Conservation (phyloP, 2,888 invertebrate species). For the Noctua fimbriata region DNA sequence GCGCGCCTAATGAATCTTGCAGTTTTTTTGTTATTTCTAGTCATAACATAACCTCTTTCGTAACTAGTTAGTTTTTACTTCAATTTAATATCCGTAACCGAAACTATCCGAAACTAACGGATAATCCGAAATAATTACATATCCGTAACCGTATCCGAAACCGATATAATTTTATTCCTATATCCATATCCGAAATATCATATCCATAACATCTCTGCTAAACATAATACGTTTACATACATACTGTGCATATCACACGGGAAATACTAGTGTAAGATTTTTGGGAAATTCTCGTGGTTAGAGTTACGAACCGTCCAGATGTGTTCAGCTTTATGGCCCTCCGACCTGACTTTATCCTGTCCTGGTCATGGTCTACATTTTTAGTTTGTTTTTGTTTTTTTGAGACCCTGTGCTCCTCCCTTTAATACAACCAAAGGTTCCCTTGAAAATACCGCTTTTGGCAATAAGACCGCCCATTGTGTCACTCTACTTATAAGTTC, state of each 20-base stretch:
- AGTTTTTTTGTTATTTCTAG: too few species aligned
- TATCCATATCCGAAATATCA: too few species aligned
- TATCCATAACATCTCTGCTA: too few species aligned
- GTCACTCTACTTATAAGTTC: not conserved
- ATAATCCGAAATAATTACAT: too few species aligned
- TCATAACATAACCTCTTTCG: too few species aligned
- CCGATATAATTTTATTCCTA: too few species aligned
- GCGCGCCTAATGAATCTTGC: too few species aligned
- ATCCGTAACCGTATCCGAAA: too few species aligned
- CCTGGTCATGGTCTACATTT: not conserved
- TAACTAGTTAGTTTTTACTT: too few species aligned
- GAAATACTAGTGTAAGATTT: not conserved
- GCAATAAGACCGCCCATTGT: not conserved
- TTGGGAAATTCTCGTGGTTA: not conserved
- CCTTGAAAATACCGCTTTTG: not conserved
- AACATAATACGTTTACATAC: too few species aligned
- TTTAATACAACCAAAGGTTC: not conserved
- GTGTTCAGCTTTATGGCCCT: not conserved
- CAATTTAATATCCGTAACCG: too few species aligned
- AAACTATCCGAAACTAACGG: too few species aligned
- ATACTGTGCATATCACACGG: slow-evolving; percentile 3
- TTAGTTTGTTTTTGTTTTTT: not conserved
- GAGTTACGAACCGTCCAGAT: not conserved
- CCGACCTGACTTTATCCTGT: not conserved
- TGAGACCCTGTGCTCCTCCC: not conserved